phyloP scores from a whole-genome alignment of 1,140 invertebrate genomes.

The Meloidogyne hapla region DNA sequence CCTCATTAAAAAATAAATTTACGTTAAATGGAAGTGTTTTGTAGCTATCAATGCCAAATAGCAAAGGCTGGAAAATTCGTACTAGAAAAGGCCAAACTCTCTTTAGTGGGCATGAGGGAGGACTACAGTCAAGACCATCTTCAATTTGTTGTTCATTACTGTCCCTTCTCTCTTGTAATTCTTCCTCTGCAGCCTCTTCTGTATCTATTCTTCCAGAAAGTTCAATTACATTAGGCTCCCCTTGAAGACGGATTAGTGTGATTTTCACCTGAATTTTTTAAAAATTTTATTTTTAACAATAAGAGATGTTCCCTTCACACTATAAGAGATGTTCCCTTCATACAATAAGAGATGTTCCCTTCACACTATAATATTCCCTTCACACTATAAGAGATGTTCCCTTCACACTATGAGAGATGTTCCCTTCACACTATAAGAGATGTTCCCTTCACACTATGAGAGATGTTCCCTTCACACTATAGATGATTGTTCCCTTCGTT shows the following conservation, averaged over 20 bases:
- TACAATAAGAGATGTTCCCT: neutral
- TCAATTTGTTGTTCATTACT: constrained; percentile 23
- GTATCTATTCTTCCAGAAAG: constrained; percentile 47
- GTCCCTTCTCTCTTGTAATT: constrained; percentile 35
- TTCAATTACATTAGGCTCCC: constrained; percentile 38
- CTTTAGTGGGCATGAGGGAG: constrained; percentile 28
- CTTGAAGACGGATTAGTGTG: constrained; percentile 33
- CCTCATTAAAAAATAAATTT: constrained; percentile 1
- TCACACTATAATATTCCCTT: neutral
- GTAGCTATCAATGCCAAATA: constrained; percentile 28
- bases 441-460: too few species aligned
- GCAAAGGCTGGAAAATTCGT: constrained; percentile 31
- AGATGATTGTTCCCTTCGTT: too few species aligned
- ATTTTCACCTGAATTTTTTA: constrained; percentile 42
- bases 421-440: neutral
- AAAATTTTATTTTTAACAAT: neutral
- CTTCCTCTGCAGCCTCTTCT: constrained; percentile 46
- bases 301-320: neutral
- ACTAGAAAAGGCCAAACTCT: constrained; percentile 46
- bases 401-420: neutral
- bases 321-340: too few species aligned
- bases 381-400: neutral
- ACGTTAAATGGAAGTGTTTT: constrained; percentile 45
- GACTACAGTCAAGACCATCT: constrained; percentile 24
- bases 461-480: too few species aligned